Evolutionary conservation across 1,140 invertebrate genomes (phyloP).

Genomic region (Melitaea cinxia): DNA sequence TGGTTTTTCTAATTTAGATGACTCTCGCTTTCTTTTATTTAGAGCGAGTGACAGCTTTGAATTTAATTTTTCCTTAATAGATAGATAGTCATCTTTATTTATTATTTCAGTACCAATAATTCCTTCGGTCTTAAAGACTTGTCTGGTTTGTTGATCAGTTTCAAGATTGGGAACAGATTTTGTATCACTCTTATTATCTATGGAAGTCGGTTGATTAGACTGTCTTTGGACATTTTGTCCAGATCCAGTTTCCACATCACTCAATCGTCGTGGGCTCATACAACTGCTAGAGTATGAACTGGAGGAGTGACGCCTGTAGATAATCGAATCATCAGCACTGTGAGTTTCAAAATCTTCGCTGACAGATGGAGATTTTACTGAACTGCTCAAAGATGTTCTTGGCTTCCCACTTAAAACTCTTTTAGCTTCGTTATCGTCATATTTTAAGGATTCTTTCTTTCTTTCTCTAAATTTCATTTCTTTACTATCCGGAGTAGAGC

Average conservation of each 20-base stretch:
- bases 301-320: conserved; percentile 90
- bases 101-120: conserved; percentile 54
- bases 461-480: conserved; percentile 79
- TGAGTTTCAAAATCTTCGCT: conserved; percentile 84
- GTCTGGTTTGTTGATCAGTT: conserved; percentile 28
- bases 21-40: conserved; percentile 73
- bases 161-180: conserved; percentile 28
- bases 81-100: conserved; percentile 71
- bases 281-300: conserved; percentile 90
- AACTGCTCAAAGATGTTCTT: conserved; percentile 61
- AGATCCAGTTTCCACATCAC: conserved; percentile 61
- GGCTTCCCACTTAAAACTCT: conserved; percentile 73
- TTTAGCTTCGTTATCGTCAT: conserved; percentile 73
- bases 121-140: conserved; percentile 55
- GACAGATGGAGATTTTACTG: conserved; percentile 78
- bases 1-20: conserved; percentile 60
- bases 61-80: conserved; percentile 75
- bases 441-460: conserved; percentile 63
- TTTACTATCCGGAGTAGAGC: conserved; percentile 77
- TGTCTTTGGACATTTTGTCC: conserved; percentile 30
- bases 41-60: conserved; percentile 67
- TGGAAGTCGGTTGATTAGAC: conserved; percentile 22
- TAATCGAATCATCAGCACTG: conserved; percentile 88
- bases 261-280: conserved; percentile 74
- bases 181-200: conserved; percentile 34